Evolutionary conservation across 2,113 vertebrate genomes (phyloP).

Genomic region (Peromyscus maniculatus): DNA sequence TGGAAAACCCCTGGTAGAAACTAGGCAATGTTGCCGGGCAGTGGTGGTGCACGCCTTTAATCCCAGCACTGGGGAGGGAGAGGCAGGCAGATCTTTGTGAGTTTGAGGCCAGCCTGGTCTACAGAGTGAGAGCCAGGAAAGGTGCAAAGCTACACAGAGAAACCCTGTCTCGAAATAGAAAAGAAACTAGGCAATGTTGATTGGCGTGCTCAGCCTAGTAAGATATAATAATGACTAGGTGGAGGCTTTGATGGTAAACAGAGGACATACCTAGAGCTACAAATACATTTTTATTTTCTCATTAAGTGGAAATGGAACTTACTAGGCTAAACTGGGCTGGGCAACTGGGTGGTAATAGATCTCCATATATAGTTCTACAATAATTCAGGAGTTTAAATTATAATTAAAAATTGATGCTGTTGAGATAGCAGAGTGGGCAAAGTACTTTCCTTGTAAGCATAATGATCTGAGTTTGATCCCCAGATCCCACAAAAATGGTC

Average conservation of each 20-base stretch:
- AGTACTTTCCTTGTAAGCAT: not conserved
- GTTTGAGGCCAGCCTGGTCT: too few relatives aligned
- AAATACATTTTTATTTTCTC: not conserved
- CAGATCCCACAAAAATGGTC: not conserved
- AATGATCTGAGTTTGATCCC: not conserved
- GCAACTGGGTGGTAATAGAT: not conserved
- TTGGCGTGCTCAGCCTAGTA: not conserved
- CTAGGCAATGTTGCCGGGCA: not conserved
- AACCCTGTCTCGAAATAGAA: too few relatives aligned
- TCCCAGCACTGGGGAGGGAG: too few relatives aligned
- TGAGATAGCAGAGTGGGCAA: not conserved
- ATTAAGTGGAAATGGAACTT: not conserved
- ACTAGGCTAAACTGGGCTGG: not conserved
- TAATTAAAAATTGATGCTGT: not conserved
- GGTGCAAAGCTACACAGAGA: too few relatives aligned
- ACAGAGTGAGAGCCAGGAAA: too few relatives aligned
- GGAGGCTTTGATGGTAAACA: not conserved
- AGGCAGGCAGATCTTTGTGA: too few relatives aligned
- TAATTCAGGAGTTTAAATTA: not conserved
- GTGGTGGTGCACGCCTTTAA: too few relatives aligned
- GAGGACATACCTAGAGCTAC: not conserved
- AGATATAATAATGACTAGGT: not conserved
- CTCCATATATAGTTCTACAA: not conserved
- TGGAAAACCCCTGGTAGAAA: not conserved
- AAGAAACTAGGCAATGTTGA: not conserved